Conservation (phyloP, 2,888 invertebrate species). For the Synergus japonicus region DNA sequence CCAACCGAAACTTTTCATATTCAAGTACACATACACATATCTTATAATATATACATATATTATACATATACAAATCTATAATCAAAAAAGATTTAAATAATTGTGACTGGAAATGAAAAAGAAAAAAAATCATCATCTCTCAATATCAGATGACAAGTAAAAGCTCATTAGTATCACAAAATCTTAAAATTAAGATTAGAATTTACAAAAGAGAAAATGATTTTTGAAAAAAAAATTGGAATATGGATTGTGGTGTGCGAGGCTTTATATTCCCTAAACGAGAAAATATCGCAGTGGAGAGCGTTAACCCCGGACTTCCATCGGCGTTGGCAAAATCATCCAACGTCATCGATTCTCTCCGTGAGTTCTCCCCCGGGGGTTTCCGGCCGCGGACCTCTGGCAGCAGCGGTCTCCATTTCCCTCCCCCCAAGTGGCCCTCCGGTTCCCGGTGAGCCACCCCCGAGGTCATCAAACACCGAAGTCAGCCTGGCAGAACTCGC, state of each 20-base stretch:
- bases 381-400: constrained; percentile 67
- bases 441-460: constrained; percentile 55
- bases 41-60: too few relatives aligned
- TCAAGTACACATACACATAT: background rate
- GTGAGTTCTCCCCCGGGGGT: constrained; percentile 61
- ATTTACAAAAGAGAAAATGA: background rate
- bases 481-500: constrained; percentile 72
- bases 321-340: constrained; percentile 71
- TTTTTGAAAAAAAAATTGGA: constrained; percentile 41
- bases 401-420: constrained; percentile 64
- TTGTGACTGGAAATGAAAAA: too few relatives aligned
- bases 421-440: constrained; percentile 48
- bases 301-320: constrained; percentile 61
- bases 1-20: background rate
- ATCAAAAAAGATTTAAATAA: too few relatives aligned
- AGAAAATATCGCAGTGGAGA: constrained; percentile 56
- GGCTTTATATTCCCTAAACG: constrained; percentile 42
- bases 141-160: background rate
- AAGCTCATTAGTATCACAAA: background rate
- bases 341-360: constrained; percentile 72
- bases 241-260: constrained; percentile 41
- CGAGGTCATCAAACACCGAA: constrained; percentile 77
- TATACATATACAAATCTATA: too few relatives aligned
- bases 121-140: too few relatives aligned
- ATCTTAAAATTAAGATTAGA: background rate